Percentiles rank a stretch among this genome's conserved stretches.
These are phyloP conservation scores for Lasioglossum oenotherae DNA, from an alignment of 2,888 invertebrate species.

Conservation along the genomic window DNA sequence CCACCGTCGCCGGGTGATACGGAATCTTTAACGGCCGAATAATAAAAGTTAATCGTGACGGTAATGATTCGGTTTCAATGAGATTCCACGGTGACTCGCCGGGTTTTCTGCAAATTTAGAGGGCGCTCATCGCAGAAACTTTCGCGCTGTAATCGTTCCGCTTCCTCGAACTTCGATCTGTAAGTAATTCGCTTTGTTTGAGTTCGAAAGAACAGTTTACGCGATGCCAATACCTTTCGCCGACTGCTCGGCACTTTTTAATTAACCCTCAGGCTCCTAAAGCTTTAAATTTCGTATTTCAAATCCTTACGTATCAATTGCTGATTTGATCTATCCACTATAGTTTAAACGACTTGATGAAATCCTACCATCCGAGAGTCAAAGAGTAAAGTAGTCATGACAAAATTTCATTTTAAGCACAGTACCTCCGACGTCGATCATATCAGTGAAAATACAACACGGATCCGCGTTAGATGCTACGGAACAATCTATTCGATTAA, in stretches of 20 bases:
- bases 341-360: neutral
- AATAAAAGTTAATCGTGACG: slow-evolving; percentile 34
- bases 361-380: neutral
- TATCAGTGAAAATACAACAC: neutral
- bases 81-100: neutral
- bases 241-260: neutral
- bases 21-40: slow-evolving; percentile 28
- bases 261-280: neutral
- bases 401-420: neutral
- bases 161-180: neutral
- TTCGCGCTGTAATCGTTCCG: neutral
- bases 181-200: neutral
- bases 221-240: neutral
- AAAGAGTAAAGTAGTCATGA: neutral
- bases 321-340: accelerated
- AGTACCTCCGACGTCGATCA: neutral
- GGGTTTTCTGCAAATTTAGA: neutral
- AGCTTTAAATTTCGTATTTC: neutral
- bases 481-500: neutral
- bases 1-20: slow-evolving; percentile 11
- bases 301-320: neutral
- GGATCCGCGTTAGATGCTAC: neutral
- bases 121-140: neutral
- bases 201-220: neutral
- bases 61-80: neutral